phyloP scores from a whole-genome alignment of 2,888 invertebrate species.

The Platynereis dumerilii region DNA sequence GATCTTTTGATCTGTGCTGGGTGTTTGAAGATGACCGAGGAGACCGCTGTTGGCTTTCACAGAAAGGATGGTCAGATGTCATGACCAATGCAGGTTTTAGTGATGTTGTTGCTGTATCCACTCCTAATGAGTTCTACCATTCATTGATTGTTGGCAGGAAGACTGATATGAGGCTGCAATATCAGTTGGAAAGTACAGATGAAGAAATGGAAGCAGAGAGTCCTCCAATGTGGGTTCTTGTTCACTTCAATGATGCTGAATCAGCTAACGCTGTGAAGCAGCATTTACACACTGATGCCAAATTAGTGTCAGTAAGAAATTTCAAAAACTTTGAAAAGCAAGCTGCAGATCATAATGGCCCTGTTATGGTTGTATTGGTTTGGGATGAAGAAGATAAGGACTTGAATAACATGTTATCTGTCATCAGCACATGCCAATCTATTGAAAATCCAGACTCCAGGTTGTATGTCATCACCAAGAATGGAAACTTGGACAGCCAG shows the following conservation, averaged over 20 bases:
- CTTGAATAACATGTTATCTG: background rate
- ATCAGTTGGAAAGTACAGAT: background rate
- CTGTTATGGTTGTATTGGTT: slow-evolving; percentile 7
- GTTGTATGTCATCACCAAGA: background rate
- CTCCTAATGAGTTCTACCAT: slow-evolving; percentile 26
- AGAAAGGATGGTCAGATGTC: slow-evolving; percentile 21
- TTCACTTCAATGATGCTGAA: background rate
- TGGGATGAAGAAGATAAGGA: slow-evolving; percentile 15
- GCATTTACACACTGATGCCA: background rate
- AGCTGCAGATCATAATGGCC: background rate
- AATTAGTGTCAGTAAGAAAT: background rate
- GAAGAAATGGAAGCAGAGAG: background rate
- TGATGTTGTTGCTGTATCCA: slow-evolving; percentile 19
- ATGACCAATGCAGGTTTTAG: slow-evolving; percentile 10
- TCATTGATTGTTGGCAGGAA: slow-evolving; percentile 23
- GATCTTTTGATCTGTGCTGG: slow-evolving; percentile 26
- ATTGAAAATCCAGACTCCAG: background rate
- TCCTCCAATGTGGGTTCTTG: slow-evolving; percentile 13
- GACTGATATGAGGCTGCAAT: slow-evolving; percentile 7
- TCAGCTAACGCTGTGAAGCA: slow-evolving; percentile 1
- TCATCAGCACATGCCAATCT: slow-evolving; percentile 3
- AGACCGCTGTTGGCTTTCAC: slow-evolving; percentile 22
- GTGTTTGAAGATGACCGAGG: slow-evolving; percentile 17
- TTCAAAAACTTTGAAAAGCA: background rate
- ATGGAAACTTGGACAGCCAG: background rate